A percentile compares a stretch with the other conserved stretches of the same genome.
These are phyloP conservation scores for Noctua janthe DNA, from an alignment of 2,888 invertebrate genomes.

Conservation along the genomic window DNA sequence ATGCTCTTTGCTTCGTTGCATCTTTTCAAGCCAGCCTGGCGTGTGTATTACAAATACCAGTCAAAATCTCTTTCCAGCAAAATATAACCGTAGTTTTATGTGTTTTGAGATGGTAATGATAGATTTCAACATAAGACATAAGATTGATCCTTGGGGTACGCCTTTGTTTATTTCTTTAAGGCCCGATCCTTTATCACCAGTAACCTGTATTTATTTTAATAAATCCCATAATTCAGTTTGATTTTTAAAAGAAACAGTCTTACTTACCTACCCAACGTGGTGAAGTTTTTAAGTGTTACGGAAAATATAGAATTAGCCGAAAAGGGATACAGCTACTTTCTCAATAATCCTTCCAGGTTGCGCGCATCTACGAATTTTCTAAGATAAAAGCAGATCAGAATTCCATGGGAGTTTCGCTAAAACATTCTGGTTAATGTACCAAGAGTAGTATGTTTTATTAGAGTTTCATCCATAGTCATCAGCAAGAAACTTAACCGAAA, in stretches of 20 bases:
- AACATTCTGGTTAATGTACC: conserved; percentile 41
- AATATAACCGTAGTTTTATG: neutral
- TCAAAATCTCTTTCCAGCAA: neutral
- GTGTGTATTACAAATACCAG: neutral
- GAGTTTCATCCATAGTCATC: conserved; percentile 10
- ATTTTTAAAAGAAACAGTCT: neutral
- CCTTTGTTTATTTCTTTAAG: neutral
- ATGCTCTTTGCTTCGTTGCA: neutral
- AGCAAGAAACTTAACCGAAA: neutral
- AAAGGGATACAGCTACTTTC: neutral
- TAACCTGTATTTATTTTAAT: neutral
- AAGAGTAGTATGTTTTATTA: conserved; percentile 43
- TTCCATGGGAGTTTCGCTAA: neutral
- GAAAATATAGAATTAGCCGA: neutral
- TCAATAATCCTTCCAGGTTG: neutral
- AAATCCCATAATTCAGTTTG: neutral
- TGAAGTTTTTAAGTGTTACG: neutral
- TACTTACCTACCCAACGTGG: neutral
- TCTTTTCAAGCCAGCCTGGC: neutral
- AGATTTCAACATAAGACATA: neutral
- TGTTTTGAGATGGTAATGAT: neutral
- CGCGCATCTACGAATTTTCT: neutral
- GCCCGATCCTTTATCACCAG: neutral
- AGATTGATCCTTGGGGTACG: conserved; percentile 12
- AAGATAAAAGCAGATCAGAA: conserved; percentile 3